Evolutionary conservation across 2,113 vertebrate species (phyloP), one percentile per base, ranked within the genome.

Genomic region (Melanostigma gelatinosum): DNA sequence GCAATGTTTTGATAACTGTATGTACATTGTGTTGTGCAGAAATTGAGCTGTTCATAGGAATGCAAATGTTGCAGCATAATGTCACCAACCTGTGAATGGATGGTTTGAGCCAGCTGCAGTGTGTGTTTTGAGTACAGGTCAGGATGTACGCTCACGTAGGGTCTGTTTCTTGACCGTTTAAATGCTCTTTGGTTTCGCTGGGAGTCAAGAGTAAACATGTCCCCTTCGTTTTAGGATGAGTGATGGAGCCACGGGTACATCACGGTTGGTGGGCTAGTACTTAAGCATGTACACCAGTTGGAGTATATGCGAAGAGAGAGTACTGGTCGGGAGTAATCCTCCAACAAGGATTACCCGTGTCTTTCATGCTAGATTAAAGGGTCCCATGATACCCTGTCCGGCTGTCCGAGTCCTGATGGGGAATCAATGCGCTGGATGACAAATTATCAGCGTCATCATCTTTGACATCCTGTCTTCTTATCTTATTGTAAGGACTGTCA

Each of bases 341-440:
- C 81, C 82, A 83, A 57, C 81, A 61, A 75, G 91, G 91, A 93
- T 94, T 94, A 93, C 88, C 78, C 65, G 10, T 80, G 86, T 92
- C 88, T 89, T 82, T 93, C 89, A 85, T 88, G 90, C 68, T 72
- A 88, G 89, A 92, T 92, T 90, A 91, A 90, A 89, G 80, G 68
- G 57, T 83, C 87, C 85, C 86, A 82, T 88, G 84, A 89, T 83
- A 86, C 71, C 75, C 40, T 71, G 72, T 60, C 16, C 27, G 48
- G 38, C 73, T 9, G 36, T 69, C 55, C 50, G 44, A 73, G 76
- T 69, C 79, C 72, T 83, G 88, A 85, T 32, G 62, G 68, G 42
- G 50, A 86, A 90, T 87, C 82, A 68, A 65, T 85, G 72, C 13
- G 6, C 77, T 7, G 66, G 78, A 85, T 66, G 82, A 82, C 68